Conservation (phyloP, 2,797 vertebrate species). For the Oreortyx pictus region DNA sequence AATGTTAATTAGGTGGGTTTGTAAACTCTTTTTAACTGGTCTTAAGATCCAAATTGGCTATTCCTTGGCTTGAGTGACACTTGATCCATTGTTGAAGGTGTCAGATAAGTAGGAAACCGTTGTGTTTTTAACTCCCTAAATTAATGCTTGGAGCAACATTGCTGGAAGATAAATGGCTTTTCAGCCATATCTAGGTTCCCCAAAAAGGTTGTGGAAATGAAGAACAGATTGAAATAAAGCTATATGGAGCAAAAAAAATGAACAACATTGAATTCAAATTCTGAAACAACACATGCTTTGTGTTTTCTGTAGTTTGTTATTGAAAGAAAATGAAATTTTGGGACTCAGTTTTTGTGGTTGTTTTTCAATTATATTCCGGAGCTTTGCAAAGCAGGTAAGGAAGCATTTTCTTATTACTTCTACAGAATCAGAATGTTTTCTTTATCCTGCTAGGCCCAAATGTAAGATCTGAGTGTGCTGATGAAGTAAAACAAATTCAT, state of each 20-base stretch:
- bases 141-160: not conserved
- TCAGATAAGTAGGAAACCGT: accelerated
- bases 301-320: not conserved
- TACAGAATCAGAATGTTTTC: not conserved
- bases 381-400: not conserved
- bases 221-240: not conserved
- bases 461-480: not conserved
- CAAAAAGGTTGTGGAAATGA: not conserved
- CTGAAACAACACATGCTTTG: not conserved
- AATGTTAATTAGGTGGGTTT: not conserved
- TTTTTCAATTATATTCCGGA: not conserved
- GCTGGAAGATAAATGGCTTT: not conserved
- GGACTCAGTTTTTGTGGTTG: not conserved
- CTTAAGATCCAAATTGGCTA: not conserved
- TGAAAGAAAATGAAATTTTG: not conserved
- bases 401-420: not conserved
- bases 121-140: not conserved
- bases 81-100: not conserved
- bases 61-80: not conserved
- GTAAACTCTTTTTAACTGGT: not conserved
- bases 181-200: not conserved
- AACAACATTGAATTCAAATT: not conserved
- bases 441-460: not conserved
- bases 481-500: slow-evolving; percentile 10
- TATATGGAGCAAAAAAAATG: not conserved